Evolutionary conservation across 2,888 invertebrate genomes (phyloP), one percentile per base, ranked within the genome.

Genomic region (Chrysopilus asiliformis): DNA sequence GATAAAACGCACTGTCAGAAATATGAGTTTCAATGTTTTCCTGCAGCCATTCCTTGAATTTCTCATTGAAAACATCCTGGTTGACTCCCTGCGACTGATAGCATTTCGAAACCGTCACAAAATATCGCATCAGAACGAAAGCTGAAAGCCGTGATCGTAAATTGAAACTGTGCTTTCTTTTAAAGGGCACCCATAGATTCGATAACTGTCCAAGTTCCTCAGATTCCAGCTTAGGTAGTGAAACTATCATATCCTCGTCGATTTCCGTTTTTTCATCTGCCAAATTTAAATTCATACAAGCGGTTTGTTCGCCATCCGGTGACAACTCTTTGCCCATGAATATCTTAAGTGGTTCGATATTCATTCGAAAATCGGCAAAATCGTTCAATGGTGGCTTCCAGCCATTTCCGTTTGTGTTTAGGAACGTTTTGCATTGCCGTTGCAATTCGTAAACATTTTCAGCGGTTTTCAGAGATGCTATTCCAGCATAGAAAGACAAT

Each of bases 331-430:
- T 22, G 6, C 26, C 41, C 4, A 32, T 16, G 4, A 38, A 15
- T 34, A 51, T 43, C 20, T 34, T 43, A 4, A 56, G 27, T 9
- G 55, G 51, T 33, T 53, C 48, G 34, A 56, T 48, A 6, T 41
- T 39, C 4, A 45, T 33, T 3, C 49, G 38, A 22, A 53, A 38
- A 36, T 50, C 44, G 3, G 35, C 45, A 12, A 57, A 49, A 40
- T 59, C 49, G 3, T 20, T 28, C 1, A 47, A 38, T 1, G 59
- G 52, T 5, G 42, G 13, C 18, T 37, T 48, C 63, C 63, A 63
- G 8, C 56, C 57, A 39, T 61, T 60, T 10, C 63, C 63, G 39
- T 62, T 56, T 3, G 63, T 63, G 38, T 63, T 63, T 8, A 61
- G 47, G 16, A 49, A 44, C 2, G 38, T 18, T 40, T 50, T 55